Conservation (phyloP, 1,140 invertebrate genomes). For the Drosophila kohkoa region DNA sequence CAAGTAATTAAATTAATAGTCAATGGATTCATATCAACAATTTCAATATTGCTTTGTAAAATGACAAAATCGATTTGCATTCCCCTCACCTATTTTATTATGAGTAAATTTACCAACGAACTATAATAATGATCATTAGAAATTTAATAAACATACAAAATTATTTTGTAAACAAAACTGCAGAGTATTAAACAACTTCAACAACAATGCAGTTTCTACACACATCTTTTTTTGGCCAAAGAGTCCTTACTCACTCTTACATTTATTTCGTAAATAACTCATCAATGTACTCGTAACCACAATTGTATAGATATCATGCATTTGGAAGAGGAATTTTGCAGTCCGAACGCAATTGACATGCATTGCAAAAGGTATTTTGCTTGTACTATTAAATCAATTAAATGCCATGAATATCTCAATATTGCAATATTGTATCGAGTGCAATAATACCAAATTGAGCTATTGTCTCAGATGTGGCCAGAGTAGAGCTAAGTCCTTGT, state of each 20-base stretch:
- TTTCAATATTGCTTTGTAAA: too few relatives aligned
- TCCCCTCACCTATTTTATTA: too few relatives aligned
- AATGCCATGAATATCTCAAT: constrained; percentile 70
- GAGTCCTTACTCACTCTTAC: neutral
- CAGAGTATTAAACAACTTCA: too few relatives aligned
- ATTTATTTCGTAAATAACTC: neutral
- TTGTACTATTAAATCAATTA: constrained; percentile 64
- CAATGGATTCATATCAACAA: too few relatives aligned
- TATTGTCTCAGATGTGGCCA: constrained; percentile 44
- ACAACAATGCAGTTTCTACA: too few relatives aligned
- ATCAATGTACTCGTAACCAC: constrained; percentile 1
- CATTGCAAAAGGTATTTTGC: constrained; percentile 31
- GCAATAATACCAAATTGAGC: constrained; percentile 63
- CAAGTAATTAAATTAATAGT: too few relatives aligned
- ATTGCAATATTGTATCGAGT: constrained; percentile 50
- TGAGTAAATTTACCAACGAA: too few relatives aligned
- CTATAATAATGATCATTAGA: too few relatives aligned
- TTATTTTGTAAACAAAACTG: too few relatives aligned
- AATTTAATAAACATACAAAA: too few relatives aligned
- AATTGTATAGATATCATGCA: constrained; percentile 2
- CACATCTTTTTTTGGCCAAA: too few relatives aligned
- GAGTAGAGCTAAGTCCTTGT: neutral
- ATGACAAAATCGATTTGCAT: too few relatives aligned
- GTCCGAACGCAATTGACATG: constrained; percentile 20
- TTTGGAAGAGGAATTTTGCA: constrained; percentile 19